Evolutionary conservation across 2,888 invertebrate species (phyloP), one percentile per base, ranked within the genome.

Genomic region (Thysanoteuthis rhombus): DNA sequence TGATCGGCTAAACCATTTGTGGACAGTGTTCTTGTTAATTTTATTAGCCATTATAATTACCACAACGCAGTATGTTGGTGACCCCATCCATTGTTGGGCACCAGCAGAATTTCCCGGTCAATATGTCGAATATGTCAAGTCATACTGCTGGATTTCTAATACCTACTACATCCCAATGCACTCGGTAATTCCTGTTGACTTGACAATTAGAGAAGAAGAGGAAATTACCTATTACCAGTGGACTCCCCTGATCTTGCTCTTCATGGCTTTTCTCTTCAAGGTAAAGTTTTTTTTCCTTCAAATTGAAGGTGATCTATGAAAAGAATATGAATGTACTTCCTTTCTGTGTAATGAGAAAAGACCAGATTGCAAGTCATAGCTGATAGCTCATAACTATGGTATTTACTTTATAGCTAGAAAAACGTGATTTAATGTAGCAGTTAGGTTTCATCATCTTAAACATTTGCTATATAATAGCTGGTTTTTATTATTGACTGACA

Each of bases 191-290:
- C 94, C 94, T 32, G 90, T 89, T 25, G 93, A 75, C 40, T 39
- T 93, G 19, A n/a, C 32, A 36, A 39, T 45, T 16, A 38, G 93
- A 5, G n/a, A n/a, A 4, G 92, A 92, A 28, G 93, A 75, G 16
- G 93, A 93, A 38, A 93, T 93, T 89, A 92, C 92, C 45, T 93
- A 93, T 90, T 93, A 93, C 39, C 93, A 93, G 47, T 93, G 93
- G 93, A 92, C 93, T 12, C 94, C 94, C 19, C 36, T 94, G 39
- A 94, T 94, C n/a, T 28, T 95, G 28, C 93, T 95, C 6, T 95
- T 95, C 92, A 94, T 94, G 94, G 95, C 95, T 6, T 94, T 96
- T 40, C 90, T 95, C 28, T 96, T 95, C 92, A 95, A 96, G 90
- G 90, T 90, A 90, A 90, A 42, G 22, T 16, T 42, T 42, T 32